A percentile compares a stretch with the other conserved stretches of the same genome.
Evolutionary conservation across 2,888 invertebrate species (phyloP).

Genomic region (Drosophila monieri): DNA sequence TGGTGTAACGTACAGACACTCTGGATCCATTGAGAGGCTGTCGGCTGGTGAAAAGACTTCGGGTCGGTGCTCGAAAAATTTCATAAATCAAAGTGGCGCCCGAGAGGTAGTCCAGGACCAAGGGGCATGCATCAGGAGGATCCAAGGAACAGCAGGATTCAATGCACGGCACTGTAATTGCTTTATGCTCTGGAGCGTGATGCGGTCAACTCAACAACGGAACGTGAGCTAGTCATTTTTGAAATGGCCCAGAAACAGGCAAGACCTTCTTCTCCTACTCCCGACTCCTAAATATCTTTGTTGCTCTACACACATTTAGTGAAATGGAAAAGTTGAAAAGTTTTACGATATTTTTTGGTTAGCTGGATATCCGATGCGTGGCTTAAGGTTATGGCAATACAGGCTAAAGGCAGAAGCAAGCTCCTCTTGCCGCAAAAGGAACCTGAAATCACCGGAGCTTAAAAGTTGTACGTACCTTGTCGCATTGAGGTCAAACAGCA

Average conservation of each 20-base stretch:
- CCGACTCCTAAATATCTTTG: neutral
- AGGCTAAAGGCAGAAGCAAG: neutral
- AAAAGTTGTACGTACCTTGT: constrained; percentile 27
- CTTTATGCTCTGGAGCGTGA: constrained; percentile 74
- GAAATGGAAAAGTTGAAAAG: constrained; percentile 61
- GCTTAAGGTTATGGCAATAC: constrained; percentile 33
- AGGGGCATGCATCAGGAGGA: constrained; percentile 27
- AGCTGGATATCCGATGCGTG: constrained; percentile 54
- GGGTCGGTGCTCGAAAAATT: constrained; percentile 53
- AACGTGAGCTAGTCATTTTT: constrained; percentile 70
- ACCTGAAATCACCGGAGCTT: constrained; percentile 7
- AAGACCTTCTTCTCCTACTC: constrained; percentile 6
- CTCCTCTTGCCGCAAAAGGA: constrained; percentile 1
- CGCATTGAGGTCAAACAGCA: constrained; percentile 28
- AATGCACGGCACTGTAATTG: constrained; percentile 69
- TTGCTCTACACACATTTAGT: constrained; percentile 21
- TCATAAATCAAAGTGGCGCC: constrained; percentile 72
- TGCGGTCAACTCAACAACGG: constrained; percentile 75
- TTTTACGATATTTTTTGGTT: constrained; percentile 68
- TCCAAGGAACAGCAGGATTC: constrained; percentile 46
- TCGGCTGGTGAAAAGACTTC: constrained; percentile 33
- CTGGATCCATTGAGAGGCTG: constrained; percentile 20
- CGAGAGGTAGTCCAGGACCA: neutral
- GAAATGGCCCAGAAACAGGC: constrained; percentile 52
- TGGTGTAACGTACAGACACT: constrained; percentile 17